Evolutionary conservation across 1,140 invertebrate genomes (phyloP), one percentile per base, ranked within the genome.

Genomic region (Drosophila cardini): DNA sequence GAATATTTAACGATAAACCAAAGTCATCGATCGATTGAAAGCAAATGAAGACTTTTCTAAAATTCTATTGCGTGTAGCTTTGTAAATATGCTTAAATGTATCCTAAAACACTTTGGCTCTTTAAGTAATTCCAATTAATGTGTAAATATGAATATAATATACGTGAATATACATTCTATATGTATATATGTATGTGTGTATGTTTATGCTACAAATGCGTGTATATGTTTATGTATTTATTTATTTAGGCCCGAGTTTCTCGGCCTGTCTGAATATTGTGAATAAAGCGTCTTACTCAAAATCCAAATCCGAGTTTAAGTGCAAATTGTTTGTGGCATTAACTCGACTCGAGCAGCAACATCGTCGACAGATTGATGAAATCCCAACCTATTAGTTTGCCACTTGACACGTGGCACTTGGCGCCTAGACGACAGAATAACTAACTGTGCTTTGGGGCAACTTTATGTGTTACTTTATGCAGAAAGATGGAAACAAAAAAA

Each of bases 241-340:
- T 79, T 67, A 72, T 67, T 58, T 75, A 76, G 72, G 75, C 45
- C 52, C 64, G 52, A 53, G 18, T 60, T 26, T 32, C 10, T 68
- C 30, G 48, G 50, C 34, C 34, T 56, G 21, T 26, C 16, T 61
- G 56, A 69, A 50, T 62, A 74, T 78, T 87, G 84, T 80, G 76
- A 86, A 86, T 86, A 86, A 86, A 86, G 79, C 79, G 56, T 72
- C 63, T 87, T 86, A 78, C 79, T 83, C 61, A 65, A 76, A 82
- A 58, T 26, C 50, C 11, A 11, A n/a, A 63, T 57, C 18, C 11
- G 16, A 21, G 13, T 11, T 57, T 10, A 53, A 52, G 18, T 50
- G 34, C 30, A 61, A 53, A 43, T 38, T 58, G 43, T 50, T 43
- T 42, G 7, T 42, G 34, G 56, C 42, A 40, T 30, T 9, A 40